Percentiles rank a stretch among this genome's conserved stretches.
Conservation (phyloP, 2,797 vertebrate genomes). For the Xerus rutilus region DNA sequence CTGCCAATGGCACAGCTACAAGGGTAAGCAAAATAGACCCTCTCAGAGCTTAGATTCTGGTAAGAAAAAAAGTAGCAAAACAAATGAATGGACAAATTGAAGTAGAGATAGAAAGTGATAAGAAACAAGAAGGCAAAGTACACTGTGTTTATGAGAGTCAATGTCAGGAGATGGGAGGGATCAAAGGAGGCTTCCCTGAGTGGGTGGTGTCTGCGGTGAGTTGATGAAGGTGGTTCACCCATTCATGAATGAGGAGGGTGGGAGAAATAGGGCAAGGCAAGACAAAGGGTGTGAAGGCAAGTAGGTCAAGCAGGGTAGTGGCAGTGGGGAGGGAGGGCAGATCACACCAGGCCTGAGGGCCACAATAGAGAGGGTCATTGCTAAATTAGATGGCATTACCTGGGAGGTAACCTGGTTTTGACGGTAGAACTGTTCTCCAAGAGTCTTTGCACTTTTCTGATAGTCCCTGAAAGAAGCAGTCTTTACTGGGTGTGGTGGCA, state of each 20-base stretch:
- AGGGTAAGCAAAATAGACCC: background rate
- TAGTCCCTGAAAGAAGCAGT: background rate
- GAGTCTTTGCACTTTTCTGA: background rate
- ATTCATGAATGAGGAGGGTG: background rate
- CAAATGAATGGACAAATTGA: constrained; percentile 26
- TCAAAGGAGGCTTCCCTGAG: background rate
- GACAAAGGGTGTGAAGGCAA: background rate
- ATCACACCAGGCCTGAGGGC: background rate
- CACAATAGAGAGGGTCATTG: background rate
- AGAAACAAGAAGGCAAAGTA: constrained; percentile 47
- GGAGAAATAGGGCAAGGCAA: background rate
- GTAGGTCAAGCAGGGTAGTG: background rate
- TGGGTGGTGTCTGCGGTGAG: background rate
- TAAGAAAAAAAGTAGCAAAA: constrained; percentile 2
- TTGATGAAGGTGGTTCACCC: background rate
- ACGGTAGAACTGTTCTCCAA: constrained; percentile 14
- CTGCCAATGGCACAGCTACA: background rate
- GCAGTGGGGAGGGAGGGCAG: background rate
- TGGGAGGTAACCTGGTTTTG: background rate
- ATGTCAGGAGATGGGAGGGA: background rate
- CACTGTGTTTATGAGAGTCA: constrained; percentile 24
- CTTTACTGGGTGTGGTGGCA: background rate
- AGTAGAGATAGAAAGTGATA: constrained; percentile 53
- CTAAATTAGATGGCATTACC: background rate
- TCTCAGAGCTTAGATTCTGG: constrained; percentile 28